Evolutionary conservation across 2,888 invertebrate genomes (phyloP).

Genomic region (Zaprionus lineosus): DNA sequence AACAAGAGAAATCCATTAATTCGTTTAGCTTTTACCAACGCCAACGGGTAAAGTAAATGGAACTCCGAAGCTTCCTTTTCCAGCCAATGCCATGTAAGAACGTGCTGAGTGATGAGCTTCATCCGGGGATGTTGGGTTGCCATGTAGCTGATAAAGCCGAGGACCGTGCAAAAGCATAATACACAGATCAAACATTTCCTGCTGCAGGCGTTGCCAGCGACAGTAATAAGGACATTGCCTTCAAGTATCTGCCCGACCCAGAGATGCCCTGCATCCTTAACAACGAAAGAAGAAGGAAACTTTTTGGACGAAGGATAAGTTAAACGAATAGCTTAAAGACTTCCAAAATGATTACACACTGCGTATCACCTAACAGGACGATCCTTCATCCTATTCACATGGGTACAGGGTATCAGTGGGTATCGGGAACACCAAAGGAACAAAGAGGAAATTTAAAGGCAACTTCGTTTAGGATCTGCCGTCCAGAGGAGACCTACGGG

Average conservation of each 20-base stretch:
- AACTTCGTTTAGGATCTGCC: slow-evolving; percentile 1
- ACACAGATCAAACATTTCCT: slow-evolving; percentile 50
- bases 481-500: not conserved
- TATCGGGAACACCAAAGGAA: too few relatives aligned
- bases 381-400: too few relatives aligned
- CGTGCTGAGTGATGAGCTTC: slow-evolving; percentile 17
- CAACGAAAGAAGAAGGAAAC: too few relatives aligned
- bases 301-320: too few relatives aligned
- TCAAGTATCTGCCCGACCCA: too few relatives aligned
- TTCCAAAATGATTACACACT: too few relatives aligned
- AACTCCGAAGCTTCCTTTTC: not conserved
- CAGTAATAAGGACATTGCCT: not conserved
- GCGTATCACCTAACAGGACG: too few relatives aligned
- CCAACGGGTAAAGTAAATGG: slow-evolving; percentile 23
- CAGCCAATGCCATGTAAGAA: not conserved
- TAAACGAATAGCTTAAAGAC: too few relatives aligned
- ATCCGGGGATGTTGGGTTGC: not conserved
- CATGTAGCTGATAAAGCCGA: slow-evolving; percentile 5
- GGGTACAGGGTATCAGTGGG: too few relatives aligned
- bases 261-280: too few relatives aligned
- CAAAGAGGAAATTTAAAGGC: slow-evolving; percentile 28
- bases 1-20: slow-evolving; percentile 45
- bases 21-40: slow-evolving; percentile 32
- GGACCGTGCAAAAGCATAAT: slow-evolving; percentile 51
- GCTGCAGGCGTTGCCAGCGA: slow-evolving; percentile 43